phyloP scores from a whole-genome alignment of 2,888 invertebrate species.

The Eudasyphora cyanicolor region DNA sequence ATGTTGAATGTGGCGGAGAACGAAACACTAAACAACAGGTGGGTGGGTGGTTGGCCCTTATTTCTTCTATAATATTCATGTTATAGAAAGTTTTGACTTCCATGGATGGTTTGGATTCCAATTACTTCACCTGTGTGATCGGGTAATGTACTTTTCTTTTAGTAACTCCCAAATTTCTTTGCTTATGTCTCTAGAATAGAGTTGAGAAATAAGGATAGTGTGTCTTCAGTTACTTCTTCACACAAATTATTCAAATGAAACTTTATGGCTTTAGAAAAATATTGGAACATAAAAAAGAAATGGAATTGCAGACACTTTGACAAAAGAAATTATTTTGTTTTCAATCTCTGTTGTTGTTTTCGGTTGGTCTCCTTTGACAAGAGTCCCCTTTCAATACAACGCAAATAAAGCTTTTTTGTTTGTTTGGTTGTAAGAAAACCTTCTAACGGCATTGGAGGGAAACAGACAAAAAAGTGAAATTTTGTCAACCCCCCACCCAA shows the following conservation, averaged over 20 bases:
- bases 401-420: too few relatives aligned
- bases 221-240: too few relatives aligned
- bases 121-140: too few relatives aligned
- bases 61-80: too few relatives aligned
- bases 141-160: too few relatives aligned
- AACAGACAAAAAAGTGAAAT: neutral
- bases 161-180: too few relatives aligned
- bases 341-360: slow-evolving; percentile 31
- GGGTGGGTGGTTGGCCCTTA: neutral
- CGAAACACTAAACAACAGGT: neutral
- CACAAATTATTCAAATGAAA: slow-evolving; percentile 15
- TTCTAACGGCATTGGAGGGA: neutral
- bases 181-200: too few relatives aligned
- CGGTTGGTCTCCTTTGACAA: slow-evolving; percentile 22
- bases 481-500: neutral
- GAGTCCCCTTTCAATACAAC: slow-evolving; percentile 23
- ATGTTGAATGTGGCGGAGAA: neutral
- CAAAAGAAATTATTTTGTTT: slow-evolving; percentile 63
- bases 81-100: too few relatives aligned
- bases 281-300: slow-evolving; percentile 51
- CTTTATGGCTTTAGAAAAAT: slow-evolving; percentile 43
- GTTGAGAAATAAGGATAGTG: too few relatives aligned
- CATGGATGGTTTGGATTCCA: too few relatives aligned
- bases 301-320: slow-evolving; percentile 67
- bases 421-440: slow-evolving; percentile 40